phyloP scores from a whole-genome alignment of 2,797 vertebrate genomes.

The Galaxias olidus region DNA sequence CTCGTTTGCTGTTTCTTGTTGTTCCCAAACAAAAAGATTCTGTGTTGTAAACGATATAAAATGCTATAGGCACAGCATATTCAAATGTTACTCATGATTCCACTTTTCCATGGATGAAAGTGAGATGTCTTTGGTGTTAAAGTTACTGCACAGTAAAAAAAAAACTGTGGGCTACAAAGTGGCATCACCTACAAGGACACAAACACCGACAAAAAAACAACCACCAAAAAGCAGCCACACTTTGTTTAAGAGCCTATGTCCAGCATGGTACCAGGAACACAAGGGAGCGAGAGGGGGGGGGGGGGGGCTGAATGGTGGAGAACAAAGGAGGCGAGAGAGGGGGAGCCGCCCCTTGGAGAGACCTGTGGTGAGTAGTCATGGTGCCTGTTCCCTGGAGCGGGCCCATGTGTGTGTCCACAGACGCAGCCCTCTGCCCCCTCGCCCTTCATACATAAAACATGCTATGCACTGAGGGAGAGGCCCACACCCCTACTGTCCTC shows the following conservation, averaged over 20 bases:
- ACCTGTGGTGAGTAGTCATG: conserved; percentile 62
- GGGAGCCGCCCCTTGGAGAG: conserved; percentile 43
- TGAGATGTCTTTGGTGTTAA: too few species aligned
- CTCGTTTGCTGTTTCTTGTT: too few species aligned
- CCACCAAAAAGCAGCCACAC: too few species aligned
- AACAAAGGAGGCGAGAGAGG: conserved; percentile 47
- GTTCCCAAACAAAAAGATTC: too few species aligned
- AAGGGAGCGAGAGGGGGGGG: conserved; percentile 14
- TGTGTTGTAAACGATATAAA: too few species aligned
- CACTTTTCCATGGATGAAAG: too few species aligned
- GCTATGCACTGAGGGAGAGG: conserved; percentile 61
- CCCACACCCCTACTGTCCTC: conserved; percentile 43
- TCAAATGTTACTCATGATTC: too few species aligned
- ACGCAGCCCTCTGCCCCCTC: conserved; percentile 64
- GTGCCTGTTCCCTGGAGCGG: conserved; percentile 37
- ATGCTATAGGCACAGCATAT: too few species aligned
- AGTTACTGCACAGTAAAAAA: too few species aligned
- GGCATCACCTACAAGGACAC: conserved; percentile 31
- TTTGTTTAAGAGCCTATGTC: conserved; percentile 26
- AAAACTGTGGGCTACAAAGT: neutral
- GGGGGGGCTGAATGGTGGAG: conserved; percentile 36
- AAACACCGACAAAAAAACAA: too few species aligned
- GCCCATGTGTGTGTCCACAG: conserved; percentile 52
- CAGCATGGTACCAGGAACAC: conserved; percentile 32
- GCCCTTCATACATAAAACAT: conserved; percentile 86